These are phyloP conservation scores for Lepeophtheirus salmonis DNA, from an alignment of 1,140 invertebrate species.

Conservation along the genomic window DNA sequence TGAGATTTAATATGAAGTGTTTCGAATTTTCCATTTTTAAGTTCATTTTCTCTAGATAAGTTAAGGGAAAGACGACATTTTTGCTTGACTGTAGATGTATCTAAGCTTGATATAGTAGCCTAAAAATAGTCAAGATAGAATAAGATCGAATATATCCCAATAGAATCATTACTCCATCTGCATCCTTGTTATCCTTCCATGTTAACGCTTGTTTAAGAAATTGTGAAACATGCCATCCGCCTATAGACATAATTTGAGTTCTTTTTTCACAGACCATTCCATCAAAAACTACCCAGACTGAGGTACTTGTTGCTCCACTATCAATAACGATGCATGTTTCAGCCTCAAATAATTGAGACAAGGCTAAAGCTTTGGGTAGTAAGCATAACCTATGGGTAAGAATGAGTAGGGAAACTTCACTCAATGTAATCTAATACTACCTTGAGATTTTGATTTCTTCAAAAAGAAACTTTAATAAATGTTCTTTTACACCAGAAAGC, in stretches of 20 bases:
- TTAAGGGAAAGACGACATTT: conserved; percentile 32
- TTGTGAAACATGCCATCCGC: conserved; percentile 33
- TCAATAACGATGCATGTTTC: conserved; percentile 34
- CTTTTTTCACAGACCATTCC: conserved; percentile 30
- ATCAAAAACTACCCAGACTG: conserved; percentile 33
- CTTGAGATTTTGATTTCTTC: conserved; percentile 33
- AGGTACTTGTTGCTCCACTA: conserved; percentile 32
- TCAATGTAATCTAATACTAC: conserved; percentile 22
- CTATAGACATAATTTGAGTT: conserved; percentile 30
- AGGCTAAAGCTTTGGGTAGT: conserved; percentile 27
- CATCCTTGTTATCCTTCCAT: conserved; percentile 30
- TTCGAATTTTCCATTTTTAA: background rate
- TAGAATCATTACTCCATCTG: background rate
- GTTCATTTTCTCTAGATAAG: conserved; percentile 23
- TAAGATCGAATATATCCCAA: background rate
- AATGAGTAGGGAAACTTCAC: background rate
- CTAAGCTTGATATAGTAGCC: conserved; percentile 31
- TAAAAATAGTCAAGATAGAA: conserved; percentile 23
- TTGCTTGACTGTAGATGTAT: conserved; percentile 31
- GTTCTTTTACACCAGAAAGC: conserved; percentile 29
- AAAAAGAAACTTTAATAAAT: conserved; percentile 32
- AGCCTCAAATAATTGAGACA: conserved; percentile 30
- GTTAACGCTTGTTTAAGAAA: conserved; percentile 32
- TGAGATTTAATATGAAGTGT: conserved; percentile 17
- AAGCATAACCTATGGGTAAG: conserved; percentile 10